Conservation (phyloP, 2,113 vertebrate genomes). For the Lethenteron reissneri region DNA sequence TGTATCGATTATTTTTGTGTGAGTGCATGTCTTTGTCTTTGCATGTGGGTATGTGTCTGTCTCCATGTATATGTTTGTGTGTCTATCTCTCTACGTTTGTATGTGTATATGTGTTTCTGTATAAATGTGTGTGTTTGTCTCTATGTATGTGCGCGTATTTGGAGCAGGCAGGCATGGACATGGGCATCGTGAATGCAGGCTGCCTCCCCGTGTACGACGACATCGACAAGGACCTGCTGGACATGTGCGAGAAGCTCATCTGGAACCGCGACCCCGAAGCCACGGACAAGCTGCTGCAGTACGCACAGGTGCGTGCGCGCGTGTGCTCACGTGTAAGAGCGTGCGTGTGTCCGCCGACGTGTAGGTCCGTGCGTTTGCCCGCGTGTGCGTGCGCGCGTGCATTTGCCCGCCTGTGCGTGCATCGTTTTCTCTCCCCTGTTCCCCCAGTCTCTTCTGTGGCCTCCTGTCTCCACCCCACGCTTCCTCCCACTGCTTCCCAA, state of each 20-base stretch:
- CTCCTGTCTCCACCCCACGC: no score
- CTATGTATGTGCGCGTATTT: background rate
- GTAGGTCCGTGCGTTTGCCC: no score
- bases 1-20: background rate
- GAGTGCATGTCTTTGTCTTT: background rate
- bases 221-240: slow-evolving; percentile 61
- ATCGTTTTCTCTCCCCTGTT: no score
- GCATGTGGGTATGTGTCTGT: background rate
- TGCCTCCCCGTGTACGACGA: slow-evolving; percentile 78
- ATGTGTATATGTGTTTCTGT: background rate
- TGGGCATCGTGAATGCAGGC: slow-evolving; percentile 95
- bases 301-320: slow-evolving; percentile 45
- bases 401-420: no score
- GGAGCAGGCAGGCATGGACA: slow-evolving; percentile 73
- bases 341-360: no score
- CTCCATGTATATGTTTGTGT: background rate
- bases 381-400: no score
- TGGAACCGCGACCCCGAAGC: slow-evolving; percentile 75
- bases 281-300: slow-evolving; percentile 68
- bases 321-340: no score
- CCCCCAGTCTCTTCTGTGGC: no score
- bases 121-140: background rate
- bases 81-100: background rate
- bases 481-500: no score
- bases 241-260: slow-evolving; percentile 75